Percentiles rank a stretch among this genome's conserved stretches.
Evolutionary conservation across 30 jellyfish, hydroid and myxozoan genomes (phyloP).

Genomic region (Aurelia sp.): DNA sequence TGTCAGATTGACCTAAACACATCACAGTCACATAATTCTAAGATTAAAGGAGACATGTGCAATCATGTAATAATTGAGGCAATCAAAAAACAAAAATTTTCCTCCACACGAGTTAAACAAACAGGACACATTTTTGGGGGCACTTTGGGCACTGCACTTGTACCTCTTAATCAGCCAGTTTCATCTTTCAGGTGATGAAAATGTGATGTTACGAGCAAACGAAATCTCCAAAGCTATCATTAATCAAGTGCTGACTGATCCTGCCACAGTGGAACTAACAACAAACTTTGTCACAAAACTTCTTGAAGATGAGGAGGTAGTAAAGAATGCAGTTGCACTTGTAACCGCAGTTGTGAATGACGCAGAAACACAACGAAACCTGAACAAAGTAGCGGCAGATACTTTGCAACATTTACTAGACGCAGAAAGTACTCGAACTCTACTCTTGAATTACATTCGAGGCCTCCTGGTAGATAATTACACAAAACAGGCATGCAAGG

Average conservation of each 20-base stretch:
- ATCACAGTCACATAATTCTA: no score
- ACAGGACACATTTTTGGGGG: no score
- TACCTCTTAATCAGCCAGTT: no score
- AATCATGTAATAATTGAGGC: no score
- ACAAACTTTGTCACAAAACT: slow-evolving; percentile 51
- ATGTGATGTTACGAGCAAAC: slow-evolving; percentile 83
- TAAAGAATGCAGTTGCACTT: slow-evolving; percentile 24
- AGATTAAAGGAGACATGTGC: no score
- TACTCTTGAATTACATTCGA: slow-evolving; percentile 51
- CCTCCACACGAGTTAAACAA: no score
- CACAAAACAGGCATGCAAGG: slow-evolving; percentile 65
- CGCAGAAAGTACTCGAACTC: slow-evolving; percentile 34
- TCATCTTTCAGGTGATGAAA: slow-evolving; percentile 76
- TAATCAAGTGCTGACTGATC: slow-evolving; percentile 72
- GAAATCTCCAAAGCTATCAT: slow-evolving; percentile 78
- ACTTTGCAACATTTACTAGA: slow-evolving; percentile 35
- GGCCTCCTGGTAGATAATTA: slow-evolving; percentile 54
- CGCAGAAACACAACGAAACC: slow-evolving; percentile 30
- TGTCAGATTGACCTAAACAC: no score
- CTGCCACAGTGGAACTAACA: slow-evolving; percentile 58
- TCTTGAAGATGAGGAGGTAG: slow-evolving; percentile 50
- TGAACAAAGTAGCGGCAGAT: slow-evolving; percentile 31
- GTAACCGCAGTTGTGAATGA: slow-evolving; percentile 55
- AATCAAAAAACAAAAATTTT: no score
- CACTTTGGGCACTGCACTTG: no score